phyloP scores from a whole-genome alignment of 37 sponge, comb jelly and placozoan genomes.

The Corticium candelabrum region DNA sequence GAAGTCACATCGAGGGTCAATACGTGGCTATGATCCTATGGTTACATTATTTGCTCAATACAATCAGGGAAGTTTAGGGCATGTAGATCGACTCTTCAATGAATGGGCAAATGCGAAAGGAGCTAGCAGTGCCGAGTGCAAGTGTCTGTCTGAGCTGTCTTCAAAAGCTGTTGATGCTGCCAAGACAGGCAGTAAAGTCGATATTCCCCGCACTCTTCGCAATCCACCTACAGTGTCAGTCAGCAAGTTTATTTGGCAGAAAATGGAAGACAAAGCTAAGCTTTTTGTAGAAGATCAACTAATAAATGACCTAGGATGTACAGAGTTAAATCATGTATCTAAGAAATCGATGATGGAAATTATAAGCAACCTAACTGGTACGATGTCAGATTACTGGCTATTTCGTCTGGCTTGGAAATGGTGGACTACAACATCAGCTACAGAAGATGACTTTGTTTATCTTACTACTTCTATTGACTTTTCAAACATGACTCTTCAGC shows the following conservation, averaged over 20 bases:
- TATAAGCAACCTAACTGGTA: not conserved
- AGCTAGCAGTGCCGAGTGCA: constrained; percentile 31
- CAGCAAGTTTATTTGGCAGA: constrained; percentile 30
- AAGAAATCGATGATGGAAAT: too few relatives aligned
- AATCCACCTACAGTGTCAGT: not conserved
- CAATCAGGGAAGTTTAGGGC: constrained; percentile 32
- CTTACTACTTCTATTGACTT: constrained; percentile 54
- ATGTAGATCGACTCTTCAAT: constrained; percentile 47
- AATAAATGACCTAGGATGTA: too few relatives aligned
- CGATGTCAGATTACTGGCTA: constrained; percentile 42
- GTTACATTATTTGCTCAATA: constrained; percentile 51
- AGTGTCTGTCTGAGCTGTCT: constrained; percentile 46
- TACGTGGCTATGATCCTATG: constrained; percentile 7
- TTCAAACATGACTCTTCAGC: constrained; percentile 38
- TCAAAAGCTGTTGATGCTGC: constrained; percentile 55
- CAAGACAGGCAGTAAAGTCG: constrained; percentile 49
- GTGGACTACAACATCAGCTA: constrained; percentile 26
- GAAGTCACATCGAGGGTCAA: not conserved
- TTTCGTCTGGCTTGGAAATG: constrained; percentile 43
- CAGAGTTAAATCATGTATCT: too few relatives aligned
- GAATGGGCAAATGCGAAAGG: constrained; percentile 58
- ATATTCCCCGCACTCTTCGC: constrained; percentile 31
- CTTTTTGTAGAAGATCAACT: not conserved
- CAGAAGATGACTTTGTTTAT: constrained; percentile 17
- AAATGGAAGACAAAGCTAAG: constrained; percentile 32